Evolutionary conservation across 1,140 invertebrate genomes (phyloP).

Genomic region (Ceratitis capitata): DNA sequence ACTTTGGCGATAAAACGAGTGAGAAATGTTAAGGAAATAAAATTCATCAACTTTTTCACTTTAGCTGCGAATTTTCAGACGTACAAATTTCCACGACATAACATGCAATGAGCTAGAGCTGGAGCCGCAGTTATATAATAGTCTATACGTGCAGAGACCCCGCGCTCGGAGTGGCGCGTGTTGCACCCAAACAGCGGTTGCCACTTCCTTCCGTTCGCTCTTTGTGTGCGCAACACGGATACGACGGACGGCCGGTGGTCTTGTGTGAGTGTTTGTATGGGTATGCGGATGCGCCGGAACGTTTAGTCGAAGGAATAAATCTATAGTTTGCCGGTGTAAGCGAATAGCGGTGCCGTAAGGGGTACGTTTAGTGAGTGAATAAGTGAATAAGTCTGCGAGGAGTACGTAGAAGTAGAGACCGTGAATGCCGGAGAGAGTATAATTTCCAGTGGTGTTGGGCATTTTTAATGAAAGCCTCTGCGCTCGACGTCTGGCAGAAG

Average conservation of each 20-base stretch:
- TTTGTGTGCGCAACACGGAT: background rate
- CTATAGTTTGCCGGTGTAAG: no score
- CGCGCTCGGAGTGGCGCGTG: background rate
- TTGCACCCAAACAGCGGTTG: slow-evolving; percentile 33
- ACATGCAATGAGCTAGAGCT: background rate
- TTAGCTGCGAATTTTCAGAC: slow-evolving; percentile 32
- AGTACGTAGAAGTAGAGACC: background rate
- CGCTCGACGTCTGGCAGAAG: background rate
- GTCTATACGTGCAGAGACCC: background rate
- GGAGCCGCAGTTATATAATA: background rate
- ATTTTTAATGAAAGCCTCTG: background rate
- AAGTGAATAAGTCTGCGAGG: background rate
- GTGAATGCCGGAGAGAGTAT: background rate
- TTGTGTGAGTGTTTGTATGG: background rate
- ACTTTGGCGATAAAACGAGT: slow-evolving; percentile 6
- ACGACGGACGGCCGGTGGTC: background rate
- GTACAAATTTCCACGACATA: background rate
- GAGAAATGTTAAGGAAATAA: slow-evolving; percentile 24
- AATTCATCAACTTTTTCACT: slow-evolving; percentile 38
- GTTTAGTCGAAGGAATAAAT: no score
- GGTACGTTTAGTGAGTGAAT: no score
- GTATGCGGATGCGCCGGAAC: no score
- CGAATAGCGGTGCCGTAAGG: no score
- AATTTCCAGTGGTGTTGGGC: background rate
- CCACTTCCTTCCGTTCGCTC: slow-evolving; percentile 25